Evolutionary conservation across 2,113 vertebrate genomes (phyloP).

Genomic region (Dolichotis patagonum): DNA sequence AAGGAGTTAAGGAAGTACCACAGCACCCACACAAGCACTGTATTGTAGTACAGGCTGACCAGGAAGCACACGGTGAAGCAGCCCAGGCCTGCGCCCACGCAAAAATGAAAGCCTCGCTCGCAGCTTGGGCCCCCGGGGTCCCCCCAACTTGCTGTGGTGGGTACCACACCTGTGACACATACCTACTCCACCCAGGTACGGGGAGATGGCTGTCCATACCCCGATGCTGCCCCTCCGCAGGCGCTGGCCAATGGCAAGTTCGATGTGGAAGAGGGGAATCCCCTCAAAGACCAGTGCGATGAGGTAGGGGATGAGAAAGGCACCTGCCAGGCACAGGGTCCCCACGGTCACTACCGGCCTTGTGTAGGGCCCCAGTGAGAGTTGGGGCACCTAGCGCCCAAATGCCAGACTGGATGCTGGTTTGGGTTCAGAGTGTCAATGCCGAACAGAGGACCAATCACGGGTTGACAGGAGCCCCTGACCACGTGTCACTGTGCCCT

Average conservation of each 20-base stretch:
- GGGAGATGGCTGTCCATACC: slow-evolving; percentile 92
- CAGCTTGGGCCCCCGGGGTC: neutral
- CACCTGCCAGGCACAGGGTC: slow-evolving; percentile 85
- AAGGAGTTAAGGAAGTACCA: slow-evolving; percentile 95
- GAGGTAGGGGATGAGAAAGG: slow-evolving; percentile 95
- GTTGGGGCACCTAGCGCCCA: neutral
- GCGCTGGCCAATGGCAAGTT: slow-evolving; percentile 93
- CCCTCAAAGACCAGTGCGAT: slow-evolving; percentile 93
- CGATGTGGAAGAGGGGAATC: slow-evolving; percentile 92
- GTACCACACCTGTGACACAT: neutral
- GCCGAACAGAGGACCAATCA: neutral
- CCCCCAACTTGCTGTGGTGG: neutral
- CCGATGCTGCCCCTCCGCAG: slow-evolving; percentile 90
- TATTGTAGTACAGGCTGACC: slow-evolving; percentile 92
- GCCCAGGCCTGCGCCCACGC: slow-evolving; percentile 83
- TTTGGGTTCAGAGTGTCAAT: neutral
- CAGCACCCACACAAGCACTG: slow-evolving; percentile 91
- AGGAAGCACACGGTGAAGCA: slow-evolving; percentile 87
- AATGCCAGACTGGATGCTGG: neutral
- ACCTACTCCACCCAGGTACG: slow-evolving; percentile 92
- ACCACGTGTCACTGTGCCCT: neutral
- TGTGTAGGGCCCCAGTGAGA: neutral
- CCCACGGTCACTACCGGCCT: neutral
- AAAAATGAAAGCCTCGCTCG: neutral
- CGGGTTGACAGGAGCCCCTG: neutral